These are phyloP conservation scores for Therioaphis trifolii DNA, from an alignment of 2,888 invertebrate genomes.

Conservation along the genomic window DNA sequence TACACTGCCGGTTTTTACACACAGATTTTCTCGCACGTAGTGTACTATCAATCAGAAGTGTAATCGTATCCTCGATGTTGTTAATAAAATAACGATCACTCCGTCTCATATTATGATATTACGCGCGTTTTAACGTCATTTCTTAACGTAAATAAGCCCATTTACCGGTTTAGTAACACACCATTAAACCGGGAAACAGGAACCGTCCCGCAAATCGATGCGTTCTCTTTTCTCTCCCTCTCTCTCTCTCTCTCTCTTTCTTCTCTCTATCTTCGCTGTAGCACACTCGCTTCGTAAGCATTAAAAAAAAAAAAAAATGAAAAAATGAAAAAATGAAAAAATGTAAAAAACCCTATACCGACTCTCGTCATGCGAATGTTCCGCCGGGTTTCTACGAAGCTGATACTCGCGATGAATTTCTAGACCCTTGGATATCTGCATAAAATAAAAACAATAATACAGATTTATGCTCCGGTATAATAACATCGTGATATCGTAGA, in stretches of 20 bases:
- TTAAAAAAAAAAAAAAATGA: too few species aligned
- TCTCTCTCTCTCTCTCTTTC: background rate
- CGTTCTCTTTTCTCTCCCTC: background rate
- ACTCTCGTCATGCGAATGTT: too few species aligned
- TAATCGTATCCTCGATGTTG: background rate
- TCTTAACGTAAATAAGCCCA: background rate
- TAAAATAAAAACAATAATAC: too few species aligned
- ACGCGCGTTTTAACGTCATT: background rate
- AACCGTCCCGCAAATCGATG: background rate
- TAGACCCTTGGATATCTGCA: too few species aligned
- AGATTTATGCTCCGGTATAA: too few species aligned
- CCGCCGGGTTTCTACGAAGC: too few species aligned
- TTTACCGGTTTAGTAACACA: slow-evolving; percentile 41
- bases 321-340: too few species aligned
- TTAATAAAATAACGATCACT: slow-evolving; percentile 26
- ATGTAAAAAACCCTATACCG: too few species aligned
- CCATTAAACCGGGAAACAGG: slow-evolving; percentile 28
- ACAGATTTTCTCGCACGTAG: background rate
- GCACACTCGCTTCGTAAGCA: too few species aligned
- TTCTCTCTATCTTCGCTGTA: background rate
- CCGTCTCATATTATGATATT: background rate
- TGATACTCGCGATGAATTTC: too few species aligned
- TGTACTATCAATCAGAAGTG: background rate
- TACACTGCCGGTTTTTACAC: background rate
- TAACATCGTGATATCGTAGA: too few species aligned